Evolutionary conservation across 2,797 vertebrate species (phyloP).

Genomic region (Pygocentrus nattereri): DNA sequence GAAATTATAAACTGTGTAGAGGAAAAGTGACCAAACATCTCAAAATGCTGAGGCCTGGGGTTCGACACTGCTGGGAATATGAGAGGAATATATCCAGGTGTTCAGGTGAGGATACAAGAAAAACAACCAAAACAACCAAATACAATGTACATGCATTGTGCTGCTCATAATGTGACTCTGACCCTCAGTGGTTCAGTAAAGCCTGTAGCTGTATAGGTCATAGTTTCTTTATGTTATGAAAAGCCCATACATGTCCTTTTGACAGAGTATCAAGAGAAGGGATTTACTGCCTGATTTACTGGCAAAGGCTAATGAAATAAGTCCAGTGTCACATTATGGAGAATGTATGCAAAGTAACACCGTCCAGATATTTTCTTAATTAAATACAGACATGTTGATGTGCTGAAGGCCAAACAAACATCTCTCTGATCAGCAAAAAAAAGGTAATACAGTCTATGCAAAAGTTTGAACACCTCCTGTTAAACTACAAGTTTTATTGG

Average conservation of each 20-base stretch:
- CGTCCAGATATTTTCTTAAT: not conserved
- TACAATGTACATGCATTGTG: not conserved
- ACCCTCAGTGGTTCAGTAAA: not conserved
- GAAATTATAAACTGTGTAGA: no score
- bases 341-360: not conserved
- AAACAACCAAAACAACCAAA: not conserved
- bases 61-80: no score
- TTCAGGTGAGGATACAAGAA: not conserved
- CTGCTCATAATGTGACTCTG: not conserved
- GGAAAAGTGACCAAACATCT: no score
- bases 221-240: not conserved
- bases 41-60: no score
- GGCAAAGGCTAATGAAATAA: no score
- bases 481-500: no score
- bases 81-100: not conserved
- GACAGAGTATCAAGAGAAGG: no score
- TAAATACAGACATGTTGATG: not conserved
- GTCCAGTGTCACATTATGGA: not conserved
- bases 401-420: not conserved
- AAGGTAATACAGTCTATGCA: not conserved
- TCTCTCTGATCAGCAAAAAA: not conserved
- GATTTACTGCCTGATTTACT: not conserved
- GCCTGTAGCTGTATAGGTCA: not conserved
- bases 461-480: no score
- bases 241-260: not conserved